These are phyloP conservation scores for Odocoileus hemionus DNA, from an alignment of 2,113 vertebrate species.

Conservation along the genomic window DNA sequence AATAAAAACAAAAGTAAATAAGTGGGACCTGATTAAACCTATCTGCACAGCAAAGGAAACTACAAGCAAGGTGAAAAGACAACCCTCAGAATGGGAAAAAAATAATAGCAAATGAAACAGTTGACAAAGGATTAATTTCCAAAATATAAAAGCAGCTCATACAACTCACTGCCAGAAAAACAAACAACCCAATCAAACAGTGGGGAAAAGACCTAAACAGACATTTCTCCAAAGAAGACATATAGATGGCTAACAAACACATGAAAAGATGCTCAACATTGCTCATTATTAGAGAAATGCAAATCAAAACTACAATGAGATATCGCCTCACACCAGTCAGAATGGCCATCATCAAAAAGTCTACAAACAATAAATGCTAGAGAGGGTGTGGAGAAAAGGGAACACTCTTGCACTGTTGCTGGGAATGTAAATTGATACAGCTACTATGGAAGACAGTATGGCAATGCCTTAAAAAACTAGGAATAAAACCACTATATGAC, in stretches of 20 bases:
- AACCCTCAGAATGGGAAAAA: not conserved
- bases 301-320: not conserved
- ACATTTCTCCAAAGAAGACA: not conserved
- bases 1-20: not conserved
- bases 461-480: not conserved
- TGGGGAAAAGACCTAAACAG: not conserved
- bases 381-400: not conserved
- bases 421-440: not conserved
- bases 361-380: not conserved
- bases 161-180: not conserved
- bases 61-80: not conserved
- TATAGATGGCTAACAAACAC: not conserved
- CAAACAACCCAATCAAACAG: not conserved
- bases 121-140: not conserved
- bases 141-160: not conserved
- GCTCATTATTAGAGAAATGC: not conserved
- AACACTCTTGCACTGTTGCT: not conserved
- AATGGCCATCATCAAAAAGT: not conserved
- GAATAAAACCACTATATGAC: not conserved
- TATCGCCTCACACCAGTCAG: not conserved
- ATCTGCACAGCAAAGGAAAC: not conserved
- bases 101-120: not conserved
- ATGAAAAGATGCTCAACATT: not conserved
- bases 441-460: not conserved
- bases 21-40: not conserved